These are phyloP conservation scores for Prunella strophiata DNA, from an alignment of 2,797 vertebrate genomes.

Conservation along the genomic window DNA sequence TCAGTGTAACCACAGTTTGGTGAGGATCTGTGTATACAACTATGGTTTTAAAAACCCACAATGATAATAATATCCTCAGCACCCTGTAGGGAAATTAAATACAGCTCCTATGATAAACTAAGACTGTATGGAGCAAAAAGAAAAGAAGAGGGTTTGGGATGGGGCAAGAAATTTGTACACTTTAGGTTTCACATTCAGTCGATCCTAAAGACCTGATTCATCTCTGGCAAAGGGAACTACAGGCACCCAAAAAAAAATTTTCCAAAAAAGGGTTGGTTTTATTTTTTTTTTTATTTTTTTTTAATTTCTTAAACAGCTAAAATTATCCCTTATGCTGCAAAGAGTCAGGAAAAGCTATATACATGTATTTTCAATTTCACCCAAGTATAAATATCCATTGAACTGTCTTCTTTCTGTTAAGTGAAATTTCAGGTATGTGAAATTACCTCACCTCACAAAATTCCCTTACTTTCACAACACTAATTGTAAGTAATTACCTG, in stretches of 20 bases:
- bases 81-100: background rate
- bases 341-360: background rate
- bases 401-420: background rate
- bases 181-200: background rate
- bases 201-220: background rate
- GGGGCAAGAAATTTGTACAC: background rate
- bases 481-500: conserved; percentile 74
- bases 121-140: background rate
- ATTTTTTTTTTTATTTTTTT: background rate
- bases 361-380: background rate
- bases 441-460: conserved; percentile 54
- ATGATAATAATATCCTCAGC: background rate
- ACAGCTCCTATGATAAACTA: background rate
- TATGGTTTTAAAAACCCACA: background rate
- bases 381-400: conserved; percentile 9
- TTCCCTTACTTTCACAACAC: conserved; percentile 52
- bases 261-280: background rate
- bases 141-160: background rate
- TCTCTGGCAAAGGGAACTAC: background rate
- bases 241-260: background rate
- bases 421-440: conserved; percentile 36
- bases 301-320: background rate
- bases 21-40: background rate
- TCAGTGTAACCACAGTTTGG: background rate
- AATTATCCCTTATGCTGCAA: background rate